Percentiles rank a stretch among this genome's conserved stretches.
Conservation (phyloP, 2,113 vertebrate species). For the Forbesichthys agassizii region DNA sequence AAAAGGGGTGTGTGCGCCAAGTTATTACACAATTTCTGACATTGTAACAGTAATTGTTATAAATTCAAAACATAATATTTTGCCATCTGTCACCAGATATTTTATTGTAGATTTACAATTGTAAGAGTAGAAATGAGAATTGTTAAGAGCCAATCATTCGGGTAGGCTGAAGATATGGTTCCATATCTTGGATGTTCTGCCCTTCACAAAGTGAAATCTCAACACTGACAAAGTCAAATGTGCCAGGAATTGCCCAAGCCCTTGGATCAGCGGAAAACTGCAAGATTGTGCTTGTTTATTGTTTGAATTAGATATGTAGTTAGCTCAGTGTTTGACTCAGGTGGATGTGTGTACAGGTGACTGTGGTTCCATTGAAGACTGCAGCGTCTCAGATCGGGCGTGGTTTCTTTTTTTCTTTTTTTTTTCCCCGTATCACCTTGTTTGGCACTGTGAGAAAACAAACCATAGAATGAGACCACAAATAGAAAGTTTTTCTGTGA, state of each 20-base stretch:
- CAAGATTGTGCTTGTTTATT: constrained; percentile 44
- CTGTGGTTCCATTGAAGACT: constrained; percentile 27
- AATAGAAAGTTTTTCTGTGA: constrained; percentile 12
- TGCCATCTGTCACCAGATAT: too few species aligned
- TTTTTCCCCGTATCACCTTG: background rate
- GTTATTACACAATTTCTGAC: too few species aligned
- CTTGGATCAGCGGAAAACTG: constrained; percentile 10
- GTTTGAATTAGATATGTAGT: constrained; percentile 23
- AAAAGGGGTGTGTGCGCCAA: too few species aligned
- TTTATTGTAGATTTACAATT: background rate
- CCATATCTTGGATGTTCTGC: background rate
- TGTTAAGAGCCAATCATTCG: background rate
- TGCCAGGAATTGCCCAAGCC: constrained; percentile 1
- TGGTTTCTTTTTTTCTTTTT: background rate
- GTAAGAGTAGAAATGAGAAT: background rate
- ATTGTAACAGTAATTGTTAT: too few species aligned
- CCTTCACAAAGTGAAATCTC: constrained; percentile 6
- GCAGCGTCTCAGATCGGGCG: constrained; percentile 5
- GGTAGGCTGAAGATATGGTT: background rate
- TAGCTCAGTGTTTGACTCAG: constrained; percentile 29
- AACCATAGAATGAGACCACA: background rate
- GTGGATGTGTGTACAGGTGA: constrained; percentile 31
- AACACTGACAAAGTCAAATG: background rate
- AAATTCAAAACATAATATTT: too few species aligned
- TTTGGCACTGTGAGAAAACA: constrained; percentile 20